Evolutionary conservation across 2,113 vertebrate species (phyloP).

Genomic region (Labeo catla): DNA sequence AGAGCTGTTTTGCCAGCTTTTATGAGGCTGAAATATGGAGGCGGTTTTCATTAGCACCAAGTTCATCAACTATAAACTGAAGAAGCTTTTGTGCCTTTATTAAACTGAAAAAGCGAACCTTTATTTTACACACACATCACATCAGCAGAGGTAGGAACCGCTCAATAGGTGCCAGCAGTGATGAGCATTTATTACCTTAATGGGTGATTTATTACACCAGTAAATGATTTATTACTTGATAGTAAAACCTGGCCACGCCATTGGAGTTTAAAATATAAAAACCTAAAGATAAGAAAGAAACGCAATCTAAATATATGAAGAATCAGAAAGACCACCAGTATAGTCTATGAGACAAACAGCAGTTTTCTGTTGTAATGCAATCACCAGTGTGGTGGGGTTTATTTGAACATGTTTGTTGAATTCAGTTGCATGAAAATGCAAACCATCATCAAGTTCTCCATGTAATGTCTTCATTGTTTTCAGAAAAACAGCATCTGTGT

Average conservation of each 20-base stretch:
- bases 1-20: constrained; percentile 29
- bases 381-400: background rate
- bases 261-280: background rate
- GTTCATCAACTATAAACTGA: constrained; percentile 18
- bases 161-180: background rate
- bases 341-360: background rate
- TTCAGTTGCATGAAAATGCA: background rate
- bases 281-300: background rate
- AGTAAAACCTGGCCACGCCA: background rate
- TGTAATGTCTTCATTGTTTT: background rate
- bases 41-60: constrained; percentile 39
- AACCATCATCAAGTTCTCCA: background rate
- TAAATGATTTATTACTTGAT: background rate
- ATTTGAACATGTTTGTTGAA: background rate
- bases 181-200: background rate
- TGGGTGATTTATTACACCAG: background rate
- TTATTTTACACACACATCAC: constrained; percentile 4
- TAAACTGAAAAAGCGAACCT: background rate
- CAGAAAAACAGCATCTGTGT: background rate
- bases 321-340: background rate
- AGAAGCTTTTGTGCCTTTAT: background rate
- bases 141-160: background rate
- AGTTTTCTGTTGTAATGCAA: background rate
- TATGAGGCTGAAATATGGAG: constrained; percentile 5
- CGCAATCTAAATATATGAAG: background rate